Conservation (phyloP, 2,888 invertebrate species). For the Dryomyza anilis region DNA sequence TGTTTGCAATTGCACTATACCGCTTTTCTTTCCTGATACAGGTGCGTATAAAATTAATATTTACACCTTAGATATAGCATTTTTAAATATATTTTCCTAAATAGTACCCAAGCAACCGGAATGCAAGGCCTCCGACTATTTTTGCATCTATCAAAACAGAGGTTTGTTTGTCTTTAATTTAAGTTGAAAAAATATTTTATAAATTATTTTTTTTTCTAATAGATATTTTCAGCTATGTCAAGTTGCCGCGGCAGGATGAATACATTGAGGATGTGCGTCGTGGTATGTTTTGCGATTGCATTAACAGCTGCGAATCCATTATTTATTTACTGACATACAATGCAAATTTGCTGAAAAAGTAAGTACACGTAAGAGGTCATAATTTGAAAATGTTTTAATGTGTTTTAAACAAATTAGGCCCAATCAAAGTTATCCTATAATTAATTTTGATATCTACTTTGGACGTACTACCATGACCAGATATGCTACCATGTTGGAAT, state of each 20-base stretch:
- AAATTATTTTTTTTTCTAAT: background rate
- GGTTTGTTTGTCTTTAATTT: constrained; percentile 36
- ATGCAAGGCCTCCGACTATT: constrained; percentile 46
- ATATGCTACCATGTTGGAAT: constrained; percentile 56
- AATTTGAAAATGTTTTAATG: background rate
- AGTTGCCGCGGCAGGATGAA: constrained; percentile 38
- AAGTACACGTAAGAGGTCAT: no score
- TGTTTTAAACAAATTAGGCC: background rate
- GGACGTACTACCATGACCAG: constrained; percentile 55
- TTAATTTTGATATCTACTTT: constrained; percentile 55
- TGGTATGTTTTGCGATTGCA: constrained; percentile 49
- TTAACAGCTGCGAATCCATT: constrained; percentile 46
- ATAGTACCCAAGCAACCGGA: constrained; percentile 34
- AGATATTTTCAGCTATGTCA: constrained; percentile 45
- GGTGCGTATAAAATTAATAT: constrained; percentile 33
- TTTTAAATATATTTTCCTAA: background rate
- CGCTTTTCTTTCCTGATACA: constrained; percentile 42
- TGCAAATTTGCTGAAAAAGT: constrained; percentile 35
- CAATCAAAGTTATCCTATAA: constrained; percentile 29
- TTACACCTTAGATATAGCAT: background rate
- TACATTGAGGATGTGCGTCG: constrained; percentile 43
- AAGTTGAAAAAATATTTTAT: background rate
- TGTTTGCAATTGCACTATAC: constrained; percentile 51
- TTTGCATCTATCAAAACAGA: constrained; percentile 45
- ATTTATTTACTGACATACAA: constrained; percentile 41